Conservation (phyloP, 35 echinoderm and acorn worm species). For the Ptychodera flava region DNA sequence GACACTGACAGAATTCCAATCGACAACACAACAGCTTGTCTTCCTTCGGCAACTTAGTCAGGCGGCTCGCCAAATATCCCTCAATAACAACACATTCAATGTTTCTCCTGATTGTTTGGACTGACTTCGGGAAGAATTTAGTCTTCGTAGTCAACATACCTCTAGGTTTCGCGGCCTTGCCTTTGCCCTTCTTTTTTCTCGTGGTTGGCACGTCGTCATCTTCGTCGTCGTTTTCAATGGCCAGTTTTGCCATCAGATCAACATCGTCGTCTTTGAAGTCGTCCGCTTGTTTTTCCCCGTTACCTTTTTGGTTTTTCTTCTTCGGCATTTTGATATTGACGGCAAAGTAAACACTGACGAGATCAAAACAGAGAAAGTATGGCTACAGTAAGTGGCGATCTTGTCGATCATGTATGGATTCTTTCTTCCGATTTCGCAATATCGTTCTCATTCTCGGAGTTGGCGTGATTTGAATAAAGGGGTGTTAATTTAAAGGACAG, state of each 20-base stretch:
- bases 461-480: not conserved
- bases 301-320: not conserved
- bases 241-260: not conserved
- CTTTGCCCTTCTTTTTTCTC: not conserved
- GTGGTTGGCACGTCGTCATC: not conserved
- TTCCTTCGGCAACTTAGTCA: not conserved
- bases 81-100: not conserved
- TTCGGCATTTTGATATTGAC: not conserved
- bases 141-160: not conserved
- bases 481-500: too few species aligned
- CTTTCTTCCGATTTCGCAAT: not conserved
- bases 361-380: too few species aligned
- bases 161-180: not conserved
- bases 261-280: not conserved
- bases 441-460: not conserved
- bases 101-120: not conserved
- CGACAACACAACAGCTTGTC: not conserved
- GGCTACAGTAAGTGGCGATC: not conserved
- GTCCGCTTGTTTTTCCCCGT: not conserved
- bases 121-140: not conserved
- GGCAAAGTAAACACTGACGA: too few species aligned
- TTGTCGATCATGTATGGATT: not conserved
- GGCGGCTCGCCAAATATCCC: not conserved
- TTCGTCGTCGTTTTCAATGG: not conserved
- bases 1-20: too few species aligned